Base-by-base conservation (phyloP, 2,888 invertebrate genomes). In the Monopis laevigella region DNA sequence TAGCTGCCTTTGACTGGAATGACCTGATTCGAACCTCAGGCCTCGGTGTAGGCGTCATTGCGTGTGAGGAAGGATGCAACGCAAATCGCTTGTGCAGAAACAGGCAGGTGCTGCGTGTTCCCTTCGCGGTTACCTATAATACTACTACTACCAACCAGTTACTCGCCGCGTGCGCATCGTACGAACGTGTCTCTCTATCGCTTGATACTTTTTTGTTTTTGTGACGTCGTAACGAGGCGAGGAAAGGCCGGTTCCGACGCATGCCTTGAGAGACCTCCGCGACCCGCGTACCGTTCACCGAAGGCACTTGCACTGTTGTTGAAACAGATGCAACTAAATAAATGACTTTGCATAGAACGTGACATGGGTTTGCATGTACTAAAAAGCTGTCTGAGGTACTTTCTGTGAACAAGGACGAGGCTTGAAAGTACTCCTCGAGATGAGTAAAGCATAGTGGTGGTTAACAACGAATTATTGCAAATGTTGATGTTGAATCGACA, bases 261-360 rank as follows among this genome's bases (percentile, higher is more conserved):
- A 10, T 14, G 12, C 13, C 2, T 11, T 12, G 34, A 16, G 12
- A 35, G 41, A 41, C 41, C 41, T 28, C 41, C 14, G 35, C 41
- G 41, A 41, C 41, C 41, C 30, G 26, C 41, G 26, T 41, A 36
- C 41, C 41, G 41, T 36, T 41, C 41, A 41, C 41, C 41, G 17
- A 13, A 36, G 28, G 41, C 41, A 41, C 30, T 24, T 12, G 32
- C 32, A 32, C 32, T 17, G n/a, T 13, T 29, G 14, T 7, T 11
- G 7, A 14, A n/a, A 10, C 32, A 17, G 17, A 17, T 32, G n/a
- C 14, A 32, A 17, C 32, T 32, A n/a, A 32, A 17, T 14, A 14
- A 32, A 14, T 17, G 32, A 32, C 29, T 29, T 13, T 14, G 14
- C 29, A 14, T 29, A 14, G 14, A 14, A 29, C 29, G 29, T 32